Evolutionary conservation across 2,888 invertebrate species (phyloP).

Genomic region (Drosophila niveifrons): DNA sequence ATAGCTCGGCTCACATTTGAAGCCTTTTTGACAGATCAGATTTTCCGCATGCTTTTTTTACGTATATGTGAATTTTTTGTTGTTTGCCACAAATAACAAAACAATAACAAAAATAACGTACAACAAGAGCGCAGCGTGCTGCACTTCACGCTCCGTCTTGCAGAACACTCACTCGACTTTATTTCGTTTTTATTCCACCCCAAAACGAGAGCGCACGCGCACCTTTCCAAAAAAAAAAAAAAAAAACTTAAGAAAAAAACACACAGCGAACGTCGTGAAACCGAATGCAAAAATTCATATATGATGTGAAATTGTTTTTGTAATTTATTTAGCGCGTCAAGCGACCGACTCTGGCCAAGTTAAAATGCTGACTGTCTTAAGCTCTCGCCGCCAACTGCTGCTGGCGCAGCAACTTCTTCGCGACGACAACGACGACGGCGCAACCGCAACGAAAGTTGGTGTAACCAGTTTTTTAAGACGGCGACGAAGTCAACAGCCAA

Average conservation of each 20-base stretch:
- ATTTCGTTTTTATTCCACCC: constrained; percentile 4
- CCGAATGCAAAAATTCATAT: constrained; percentile 9
- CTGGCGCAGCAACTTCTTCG: constrained; percentile 46
- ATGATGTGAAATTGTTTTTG: background rate
- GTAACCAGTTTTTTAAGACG: constrained; percentile 62
- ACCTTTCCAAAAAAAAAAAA: constrained; percentile 45
- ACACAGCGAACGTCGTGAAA: constrained; percentile 7
- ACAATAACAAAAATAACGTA: constrained; percentile 45
- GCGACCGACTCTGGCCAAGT: constrained; percentile 64
- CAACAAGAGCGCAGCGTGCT: constrained; percentile 42
- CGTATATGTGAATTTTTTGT: too few species aligned
- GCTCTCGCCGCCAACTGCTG: constrained; percentile 2
- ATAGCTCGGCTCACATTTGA: constrained; percentile 29
- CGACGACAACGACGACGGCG: constrained; percentile 14
- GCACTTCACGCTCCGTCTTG: constrained; percentile 81
- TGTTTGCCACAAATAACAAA: constrained; percentile 30
- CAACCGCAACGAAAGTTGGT: constrained; percentile 71
- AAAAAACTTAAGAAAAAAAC: constrained; percentile 1
- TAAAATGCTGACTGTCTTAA: constrained; percentile 66
- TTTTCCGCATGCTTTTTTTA: constrained; percentile 61
- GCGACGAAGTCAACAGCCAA: background rate
- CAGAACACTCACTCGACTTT: constrained; percentile 69
- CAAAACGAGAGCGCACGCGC: constrained; percentile 55
- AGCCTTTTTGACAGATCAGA: constrained; percentile 49
- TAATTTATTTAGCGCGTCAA: constrained; percentile 24